Base-by-base conservation (phyloP, 1,140 invertebrate species). In the Gryllus bimaculatus region DNA sequence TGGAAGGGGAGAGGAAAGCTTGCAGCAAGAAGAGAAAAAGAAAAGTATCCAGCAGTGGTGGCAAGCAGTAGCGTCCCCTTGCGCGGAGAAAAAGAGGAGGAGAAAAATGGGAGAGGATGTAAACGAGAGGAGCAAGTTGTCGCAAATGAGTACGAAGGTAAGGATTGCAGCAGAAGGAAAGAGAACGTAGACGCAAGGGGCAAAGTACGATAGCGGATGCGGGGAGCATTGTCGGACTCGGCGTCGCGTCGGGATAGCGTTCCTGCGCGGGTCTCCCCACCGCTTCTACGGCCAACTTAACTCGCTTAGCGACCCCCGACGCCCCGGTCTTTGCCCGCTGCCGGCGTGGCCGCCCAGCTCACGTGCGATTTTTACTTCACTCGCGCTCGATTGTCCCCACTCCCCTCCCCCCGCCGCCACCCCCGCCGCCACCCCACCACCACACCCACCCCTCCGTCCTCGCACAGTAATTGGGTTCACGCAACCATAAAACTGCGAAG, bases 221-320 rank as follows among this genome's bases (percentile, higher is more conserved):
- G 66, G 13, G n/a, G 66, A n/a, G 3, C 1, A 15, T n/a, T 73
- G 66, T 13, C 13, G 66, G n/a, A 15, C 1, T 73, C 13, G n/a
- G n/a, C 13, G 66, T 3, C n/a, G 66, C 13, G 1, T 1, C 13
- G n/a, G n/a, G 13, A 6, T 15, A 2, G 66, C 66, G 66, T 15
- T 6, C n/a, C n/a, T 6, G 1, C 6, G 13, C n/a, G 13, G 13
- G n/a, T n/a, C n/a, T n/a, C n/a, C 13, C 2, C 2, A 3, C n/a
- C 6, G 66, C n/a, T n/a, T 13, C n/a, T 73, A 73, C 66, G 13
- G 66, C 66, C 13, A n/a, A 73, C n/a, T 73, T 73, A 15, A 13
- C n/a, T 73, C n/a, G 66, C n/a, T 73, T 15, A 15, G 66, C n/a
- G 13, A n/a, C n/a, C n/a, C n/a, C 13, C n/a, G 26, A 39, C 26